Evolutionary conservation across 2,797 vertebrate genomes (phyloP), one percentile per base, ranked within the genome.

Genomic region (Phrynocephalus vlangalii): DNA sequence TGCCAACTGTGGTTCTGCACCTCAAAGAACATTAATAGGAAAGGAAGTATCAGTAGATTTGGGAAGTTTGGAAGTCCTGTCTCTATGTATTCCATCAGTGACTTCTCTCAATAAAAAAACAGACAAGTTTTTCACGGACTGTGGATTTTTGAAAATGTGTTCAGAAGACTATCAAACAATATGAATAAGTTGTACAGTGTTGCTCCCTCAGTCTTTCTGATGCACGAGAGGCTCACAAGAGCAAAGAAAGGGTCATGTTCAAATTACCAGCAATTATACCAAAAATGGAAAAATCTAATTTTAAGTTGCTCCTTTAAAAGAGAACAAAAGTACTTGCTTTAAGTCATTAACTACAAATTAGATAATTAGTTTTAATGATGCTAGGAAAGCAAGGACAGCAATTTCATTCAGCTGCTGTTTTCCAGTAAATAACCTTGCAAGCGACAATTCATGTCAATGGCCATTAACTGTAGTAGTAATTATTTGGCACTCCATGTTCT

Each of bases 311-410:
- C 90, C 38, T 91, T 85, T 68, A 83, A 89, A 95, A 90, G 90
- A 77, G 77, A 93, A 95, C 93, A 93, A 86, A 78, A 92, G 2
- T 67, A 89, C 75, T 68, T 91, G 72, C 93, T 91, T 86, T 50
- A 95, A 93, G 91, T 90, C 87, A 95, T 82, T 93, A 88, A 93
- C 86, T 91, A 87, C 86, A 90, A 94, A 94, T 92, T 91, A 92
- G 82, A 85, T 91, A 94, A 95, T 94, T 90, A 90, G 91, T 93
- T 90, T 86, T 90, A 50, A 72, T 82, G 84, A 76, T 68, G 86
- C 73, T 79, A 83, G 79, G 80, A 84, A 90, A n/a, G 86, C 88
- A 24, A 83, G 44, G 33, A 16, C 88, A 90, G 90, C 86, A 92
- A 88, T 77, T 88, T 93, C 93, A 94, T 93, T 92, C 94, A 91